phyloP scores from a whole-genome alignment of 2,888 invertebrate genomes.

The Marasmarcha lunaedactyla region DNA sequence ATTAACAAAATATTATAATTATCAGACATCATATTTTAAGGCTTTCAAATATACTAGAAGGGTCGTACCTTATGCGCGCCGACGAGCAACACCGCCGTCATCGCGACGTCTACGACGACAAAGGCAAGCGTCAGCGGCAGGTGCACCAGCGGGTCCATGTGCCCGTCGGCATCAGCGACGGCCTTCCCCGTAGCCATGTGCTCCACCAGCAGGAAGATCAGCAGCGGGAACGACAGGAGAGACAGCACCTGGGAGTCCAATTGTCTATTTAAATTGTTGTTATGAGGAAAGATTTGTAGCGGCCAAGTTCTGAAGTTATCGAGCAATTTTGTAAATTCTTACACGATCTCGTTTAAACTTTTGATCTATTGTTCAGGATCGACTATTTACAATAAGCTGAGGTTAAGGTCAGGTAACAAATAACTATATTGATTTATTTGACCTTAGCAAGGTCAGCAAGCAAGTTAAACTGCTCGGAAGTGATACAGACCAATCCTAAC shows the following conservation, averaged over 20 bases:
- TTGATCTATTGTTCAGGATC: no score
- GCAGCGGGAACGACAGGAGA: slow-evolving; percentile 31
- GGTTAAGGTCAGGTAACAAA: no score
- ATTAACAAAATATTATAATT: no score
- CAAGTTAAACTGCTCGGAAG: no score
- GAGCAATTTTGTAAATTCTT: not conserved
- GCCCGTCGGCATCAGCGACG: slow-evolving; percentile 11
- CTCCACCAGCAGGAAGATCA: slow-evolving; percentile 33
- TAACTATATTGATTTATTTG: no score
- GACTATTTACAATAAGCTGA: no score
- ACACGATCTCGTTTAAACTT: no score
- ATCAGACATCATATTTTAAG: no score
- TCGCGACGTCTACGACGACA: slow-evolving; percentile 26
- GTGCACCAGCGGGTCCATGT: slow-evolving; percentile 23
- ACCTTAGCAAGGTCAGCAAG: no score
- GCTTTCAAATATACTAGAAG: no score
- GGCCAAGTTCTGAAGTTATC: not conserved
- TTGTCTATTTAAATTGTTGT: no score
- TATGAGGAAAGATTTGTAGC: not conserved
- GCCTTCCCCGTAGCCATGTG: slow-evolving; percentile 22
- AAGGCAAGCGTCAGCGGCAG: slow-evolving; percentile 30
- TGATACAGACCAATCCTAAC: no score
- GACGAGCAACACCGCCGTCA: slow-evolving; percentile 31
- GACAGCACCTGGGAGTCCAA: slow-evolving; percentile 29
- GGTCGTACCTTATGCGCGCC: slow-evolving; percentile 37